Conservation (phyloP, 2,797 vertebrate genomes). For the Characodon lateralis region DNA sequence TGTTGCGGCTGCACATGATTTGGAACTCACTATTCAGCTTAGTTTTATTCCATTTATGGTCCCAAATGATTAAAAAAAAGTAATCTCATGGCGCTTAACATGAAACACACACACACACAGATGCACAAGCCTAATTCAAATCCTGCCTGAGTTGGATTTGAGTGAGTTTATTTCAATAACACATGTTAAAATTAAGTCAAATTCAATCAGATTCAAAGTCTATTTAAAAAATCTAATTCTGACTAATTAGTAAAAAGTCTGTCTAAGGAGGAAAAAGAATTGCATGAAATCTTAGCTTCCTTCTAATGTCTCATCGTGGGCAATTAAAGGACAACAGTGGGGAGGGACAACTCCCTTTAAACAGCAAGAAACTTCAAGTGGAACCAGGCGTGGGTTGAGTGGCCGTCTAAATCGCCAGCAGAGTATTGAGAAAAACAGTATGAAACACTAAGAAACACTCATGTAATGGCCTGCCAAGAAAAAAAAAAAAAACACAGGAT, state of each 20-base stretch:
- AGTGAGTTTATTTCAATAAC: not conserved
- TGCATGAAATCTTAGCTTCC: not conserved
- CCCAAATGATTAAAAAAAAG: not conserved
- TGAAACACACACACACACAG: not conserved
- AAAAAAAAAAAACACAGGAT: not conserved
- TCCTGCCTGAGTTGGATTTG: not conserved
- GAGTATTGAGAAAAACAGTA: not conserved
- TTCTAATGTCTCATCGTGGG: not conserved
- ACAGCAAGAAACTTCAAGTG: not conserved
- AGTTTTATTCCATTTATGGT: not conserved
- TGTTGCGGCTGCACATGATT: not conserved
- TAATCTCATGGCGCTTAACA: not conserved
- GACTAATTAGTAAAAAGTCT: not conserved
- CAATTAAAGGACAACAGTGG: not conserved
- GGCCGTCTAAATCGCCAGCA: not conserved
- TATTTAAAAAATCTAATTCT: not conserved
- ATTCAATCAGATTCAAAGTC: not conserved
- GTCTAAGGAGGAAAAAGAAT: not conserved
- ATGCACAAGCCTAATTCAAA: not conserved
- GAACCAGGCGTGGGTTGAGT: not conserved
- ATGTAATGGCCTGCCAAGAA: not conserved
- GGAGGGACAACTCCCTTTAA: not conserved
- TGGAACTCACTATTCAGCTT: not conserved
- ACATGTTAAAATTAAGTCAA: not conserved
- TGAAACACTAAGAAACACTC: not conserved